Conservation (phyloP, 35 echinoderm and acorn worm species). For the Heliocidaris erythrogramma region DNA sequence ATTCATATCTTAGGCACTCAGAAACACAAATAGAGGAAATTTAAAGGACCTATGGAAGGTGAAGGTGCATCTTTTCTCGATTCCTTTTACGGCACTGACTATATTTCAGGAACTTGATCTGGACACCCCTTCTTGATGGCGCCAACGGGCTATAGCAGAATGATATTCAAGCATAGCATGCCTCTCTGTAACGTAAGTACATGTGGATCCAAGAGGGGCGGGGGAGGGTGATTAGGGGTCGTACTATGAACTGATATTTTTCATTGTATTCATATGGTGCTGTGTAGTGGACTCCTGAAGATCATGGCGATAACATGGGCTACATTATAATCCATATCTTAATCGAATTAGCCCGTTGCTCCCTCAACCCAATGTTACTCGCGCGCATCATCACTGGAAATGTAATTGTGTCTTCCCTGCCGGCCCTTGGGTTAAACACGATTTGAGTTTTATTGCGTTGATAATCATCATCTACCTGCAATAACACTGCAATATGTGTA, state of each 20-base stretch:
- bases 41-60: too few species aligned
- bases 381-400: neutral
- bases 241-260: neutral
- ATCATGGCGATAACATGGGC: neutral
- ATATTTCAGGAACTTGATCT: neutral
- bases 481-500: too few species aligned
- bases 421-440: neutral
- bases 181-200: neutral
- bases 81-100: neutral
- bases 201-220: neutral
- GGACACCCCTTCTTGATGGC: neutral
- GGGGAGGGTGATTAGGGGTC: neutral
- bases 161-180: neutral
- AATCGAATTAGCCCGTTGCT: neutral
- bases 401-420: neutral
- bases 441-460: too few species aligned
- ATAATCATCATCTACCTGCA: too few species aligned
- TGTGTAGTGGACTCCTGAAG: neutral
- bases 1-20: too few species aligned
- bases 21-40: too few species aligned
- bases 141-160: neutral
- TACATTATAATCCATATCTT: neutral
- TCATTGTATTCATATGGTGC: neutral
- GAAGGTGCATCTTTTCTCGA: neutral
- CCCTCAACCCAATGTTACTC: too few species aligned